Evolutionary conservation across 64 coral and sea anemone species (phyloP), one percentile per base, ranked within the genome.

Genomic region (Acropora tenuis): DNA sequence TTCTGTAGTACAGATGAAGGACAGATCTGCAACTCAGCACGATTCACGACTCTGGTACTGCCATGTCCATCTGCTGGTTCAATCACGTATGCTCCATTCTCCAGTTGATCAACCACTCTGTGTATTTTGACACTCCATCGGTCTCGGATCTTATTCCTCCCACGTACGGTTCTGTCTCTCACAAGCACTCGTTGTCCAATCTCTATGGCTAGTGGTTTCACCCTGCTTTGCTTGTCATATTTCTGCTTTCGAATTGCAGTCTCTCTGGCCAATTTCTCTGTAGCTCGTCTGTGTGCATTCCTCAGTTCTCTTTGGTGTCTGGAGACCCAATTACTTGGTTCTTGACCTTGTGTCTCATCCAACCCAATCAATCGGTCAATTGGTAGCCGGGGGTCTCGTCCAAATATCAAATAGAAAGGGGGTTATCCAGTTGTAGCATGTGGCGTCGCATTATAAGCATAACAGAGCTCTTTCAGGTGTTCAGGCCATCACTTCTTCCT

Each of bases 21-120:
- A 49, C 87, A 94, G 12, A 90, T 61, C 46, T 94, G 87, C 8
- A 94, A 47, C 30, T 90, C 80, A 43, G 79, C 16, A 46, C 81
- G 61, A 58, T 94, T 94, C 2, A 90, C 81, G 43, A 65, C 80
- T 67, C 42, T 90, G 13, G 43, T 50, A 0, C 19, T 0, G 0
- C 93, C 93, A 6, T 73, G 90, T 13, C 93, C 93, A 87, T 94
- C 82, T 3, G 88, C 75, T 15, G 88, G 88, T 19, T 94, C 80
- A 40, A 94, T 90, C 4, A 86, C 75, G 17, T 87, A 94, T n/a
- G 87, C n/a, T n/a, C n/a, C 82, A 87, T 94, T 44, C 45, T 86
- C 82, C 18, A 48, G 80, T 1, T 47, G 82, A 20, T 87, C 41
- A 2, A 90, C 88, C 1, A 90, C 93, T 48, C 90, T 94, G 88